Evolutionary conservation across 2,888 invertebrate genomes (phyloP), one percentile per base, ranked within the genome.

Genomic region (Drepanosiphum platanoidis): DNA sequence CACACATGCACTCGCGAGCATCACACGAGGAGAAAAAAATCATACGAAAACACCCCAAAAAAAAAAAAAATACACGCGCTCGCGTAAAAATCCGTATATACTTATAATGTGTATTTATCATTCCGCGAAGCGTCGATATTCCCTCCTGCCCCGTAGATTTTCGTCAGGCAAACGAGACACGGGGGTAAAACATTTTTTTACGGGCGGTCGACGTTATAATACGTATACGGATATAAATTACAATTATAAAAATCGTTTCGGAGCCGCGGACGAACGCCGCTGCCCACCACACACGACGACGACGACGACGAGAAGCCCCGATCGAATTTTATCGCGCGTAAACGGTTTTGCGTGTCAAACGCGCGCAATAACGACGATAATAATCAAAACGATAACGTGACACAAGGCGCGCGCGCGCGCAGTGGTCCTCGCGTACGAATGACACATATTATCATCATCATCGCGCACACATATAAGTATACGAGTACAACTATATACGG

Each of bases 1-100:
- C 34, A 18, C 34, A 9, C 42, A n/a, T 30, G 30, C 18, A 32
- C 34, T 9, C 32, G 36, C 15, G 36, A 22, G 36, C 27, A 58
- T 22, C n/a, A n/a, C 61, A n/a, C 13, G 30, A 34, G 13, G 30
- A 39, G 58, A 52, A 64, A 30, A 39, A 52, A 46, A 30, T 5
- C 7, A 27, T 11, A 61, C 61, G 61, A 61, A 61, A 61, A 61
- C 18, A 5, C 18, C 18, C 18, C 52, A 15, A 70, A 34, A 36
- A 27, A 34, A 34, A 36, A n/a, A 77, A 27, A 36, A 46, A 64
- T 52, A 68, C 18, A 30, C 52, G 52, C 52, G 52, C 46, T 13
- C 46, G 68, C 68, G 18, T n/a, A n/a, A n/a, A n/a, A n/a, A n/a
- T n/a, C n/a, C 71, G n/a, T 39, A 9, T 39, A 71, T 70, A 36